Percentiles rank a stretch among this genome's conserved stretches.
Conservation (phyloP, 1,140 invertebrate genomes). For the Cherax quadricarinatus region DNA sequence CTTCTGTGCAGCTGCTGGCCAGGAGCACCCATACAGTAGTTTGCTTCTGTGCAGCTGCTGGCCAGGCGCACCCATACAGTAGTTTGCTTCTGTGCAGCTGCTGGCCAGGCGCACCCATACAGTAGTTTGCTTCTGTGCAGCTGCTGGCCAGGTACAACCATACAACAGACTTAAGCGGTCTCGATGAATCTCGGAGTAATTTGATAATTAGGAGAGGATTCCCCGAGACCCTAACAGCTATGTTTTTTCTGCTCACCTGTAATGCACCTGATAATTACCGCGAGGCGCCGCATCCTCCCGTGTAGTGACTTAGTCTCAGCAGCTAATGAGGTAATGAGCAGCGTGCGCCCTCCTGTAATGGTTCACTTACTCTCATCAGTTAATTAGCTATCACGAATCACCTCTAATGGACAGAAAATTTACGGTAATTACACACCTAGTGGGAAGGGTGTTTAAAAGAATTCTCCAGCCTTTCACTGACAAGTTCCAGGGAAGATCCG, state of each 20-base stretch:
- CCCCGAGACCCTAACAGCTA: not conserved
- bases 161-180: not conserved
- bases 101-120: too few species aligned
- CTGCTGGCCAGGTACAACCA: too few species aligned
- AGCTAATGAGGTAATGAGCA: not conserved
- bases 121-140: too few species aligned
- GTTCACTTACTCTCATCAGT: not conserved
- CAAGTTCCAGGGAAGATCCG: not conserved
- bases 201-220: not conserved
- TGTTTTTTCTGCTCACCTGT: not conserved
- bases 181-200: not conserved
- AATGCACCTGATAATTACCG: slow-evolving; percentile 31
- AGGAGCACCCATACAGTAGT: too few species aligned
- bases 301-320: not conserved
- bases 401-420: not conserved
- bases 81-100: too few species aligned
- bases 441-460: not conserved
- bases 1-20: too few species aligned
- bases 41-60: too few species aligned
- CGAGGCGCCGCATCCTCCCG: not conserved
- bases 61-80: too few species aligned
- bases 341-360: not conserved
- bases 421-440: not conserved
- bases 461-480: not conserved
- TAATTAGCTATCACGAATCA: not conserved